Conservation (phyloP, 2,888 invertebrate species). For the Polylopha cassiicola region DNA sequence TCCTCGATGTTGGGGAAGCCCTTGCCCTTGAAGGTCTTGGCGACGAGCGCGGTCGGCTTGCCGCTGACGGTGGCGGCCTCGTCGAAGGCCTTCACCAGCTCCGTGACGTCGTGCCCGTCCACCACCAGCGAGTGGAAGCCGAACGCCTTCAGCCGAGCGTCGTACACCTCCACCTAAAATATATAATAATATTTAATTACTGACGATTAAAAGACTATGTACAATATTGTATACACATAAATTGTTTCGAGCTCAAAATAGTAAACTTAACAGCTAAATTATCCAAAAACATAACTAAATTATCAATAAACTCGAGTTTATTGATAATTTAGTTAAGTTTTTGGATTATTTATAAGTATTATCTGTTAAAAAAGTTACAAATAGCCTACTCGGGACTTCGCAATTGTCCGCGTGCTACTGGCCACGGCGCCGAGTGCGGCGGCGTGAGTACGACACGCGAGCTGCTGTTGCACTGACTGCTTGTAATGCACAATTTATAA, state of each 20-base stretch:
- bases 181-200: background rate
- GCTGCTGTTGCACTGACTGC: constrained; percentile 13
- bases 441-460: constrained; percentile 21
- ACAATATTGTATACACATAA: too few species aligned
- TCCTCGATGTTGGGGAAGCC: constrained; percentile 95
- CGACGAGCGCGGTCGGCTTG: constrained; percentile 94
- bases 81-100: constrained; percentile 92
- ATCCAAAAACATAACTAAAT: too few species aligned
- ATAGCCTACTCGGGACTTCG: too few species aligned
- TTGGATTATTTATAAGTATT: too few species aligned
- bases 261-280: too few species aligned
- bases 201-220: too few species aligned
- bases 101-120: constrained; percentile 97
- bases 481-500: constrained; percentile 33
- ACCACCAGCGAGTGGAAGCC: constrained; percentile 94
- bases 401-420: constrained; percentile 21
- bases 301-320: too few species aligned
- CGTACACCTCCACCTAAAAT: constrained; percentile 84
- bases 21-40: constrained; percentile 97
- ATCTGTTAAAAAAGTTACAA: too few species aligned
- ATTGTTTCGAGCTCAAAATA: too few species aligned
- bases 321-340: too few species aligned
- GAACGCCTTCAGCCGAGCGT: constrained; percentile 90
- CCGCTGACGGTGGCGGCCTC: constrained; percentile 85
- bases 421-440: constrained; percentile 15